Evolutionary conservation across 2,113 vertebrate species (phyloP), one percentile per base, ranked within the genome.

Genomic region (Gadus macrocephalus): DNA sequence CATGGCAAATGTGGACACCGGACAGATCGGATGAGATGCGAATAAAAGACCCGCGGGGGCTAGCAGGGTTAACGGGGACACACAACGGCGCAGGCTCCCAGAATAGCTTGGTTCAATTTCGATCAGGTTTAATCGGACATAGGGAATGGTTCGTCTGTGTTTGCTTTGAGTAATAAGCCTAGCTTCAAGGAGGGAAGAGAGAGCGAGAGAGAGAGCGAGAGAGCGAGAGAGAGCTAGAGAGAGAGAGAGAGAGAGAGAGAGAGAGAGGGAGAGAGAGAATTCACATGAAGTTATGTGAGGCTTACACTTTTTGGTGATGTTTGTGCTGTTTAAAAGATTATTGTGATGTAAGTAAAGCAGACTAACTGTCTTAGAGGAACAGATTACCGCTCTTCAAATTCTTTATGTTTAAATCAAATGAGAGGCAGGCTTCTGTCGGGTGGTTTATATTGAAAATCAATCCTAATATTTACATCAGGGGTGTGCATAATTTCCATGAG

Each of bases 201-300:
- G 71, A 77, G 75, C 76, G 70, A 55, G 67, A 78, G 82, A 81
- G 77, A 64, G 6, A 69, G 19, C 3, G 9, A 62, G 55, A 62
- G 72, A 25, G 31, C 3, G 42, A 12, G 42, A 49, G 42, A 49
- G 42, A 49, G 42, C n/a, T n/a, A 49, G 42, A 49, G 11, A 49
- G 42, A 49, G 42, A 49, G 42, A 49, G 42, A 49, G 42, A 49
- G 72, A 62, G 22, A 5, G 6, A 3, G 28, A 25, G 28, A 60
- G 5, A 31, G 15, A 49, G 20, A 11, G n/a, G 15, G 15, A 58
- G 49, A 17, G 0, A 60, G 56, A 73, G 60, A 49, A 9, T 9
- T 12, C 42, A 49, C 8, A 49, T 14, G 12, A 49, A 49, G 42
- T 49, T 49, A 11, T 11, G 12, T 14, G 8, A 9, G 42, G 8